phyloP scores from a whole-genome alignment of 2,113 vertebrate species.

The Equus quagga region DNA sequence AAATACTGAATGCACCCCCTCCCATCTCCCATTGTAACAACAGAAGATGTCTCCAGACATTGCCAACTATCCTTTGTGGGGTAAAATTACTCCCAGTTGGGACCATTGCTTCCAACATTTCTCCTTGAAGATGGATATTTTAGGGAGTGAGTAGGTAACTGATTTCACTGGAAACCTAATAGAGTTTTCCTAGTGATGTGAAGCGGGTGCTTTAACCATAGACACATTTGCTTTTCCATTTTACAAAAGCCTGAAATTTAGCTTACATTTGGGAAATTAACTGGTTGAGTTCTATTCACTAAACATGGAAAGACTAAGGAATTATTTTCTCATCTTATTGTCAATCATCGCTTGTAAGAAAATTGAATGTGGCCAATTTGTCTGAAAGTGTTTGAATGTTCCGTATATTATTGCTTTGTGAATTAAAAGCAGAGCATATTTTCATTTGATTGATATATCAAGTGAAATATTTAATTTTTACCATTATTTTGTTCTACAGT shows the following conservation, averaged over 20 bases:
- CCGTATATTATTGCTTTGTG: slow-evolving; percentile 30
- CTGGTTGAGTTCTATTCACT: slow-evolving; percentile 33
- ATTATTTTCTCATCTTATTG: slow-evolving; percentile 57
- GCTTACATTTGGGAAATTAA: slow-evolving; percentile 37
- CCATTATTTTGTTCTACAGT: slow-evolving; percentile 54
- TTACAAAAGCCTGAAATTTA: slow-evolving; percentile 37
- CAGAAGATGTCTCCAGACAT: background rate
- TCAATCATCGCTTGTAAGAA: slow-evolving; percentile 59
- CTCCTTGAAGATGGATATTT: background rate
- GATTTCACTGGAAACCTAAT: background rate
- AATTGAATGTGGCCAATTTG: slow-evolving; percentile 48
- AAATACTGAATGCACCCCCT: background rate
- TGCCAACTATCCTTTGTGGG: background rate
- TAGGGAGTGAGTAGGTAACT: background rate
- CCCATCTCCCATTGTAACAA: background rate
- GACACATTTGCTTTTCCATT: background rate
- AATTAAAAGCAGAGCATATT: slow-evolving; percentile 29
- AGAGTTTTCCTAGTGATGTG: background rate
- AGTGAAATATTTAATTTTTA: slow-evolving; percentile 64
- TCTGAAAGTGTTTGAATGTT: background rate
- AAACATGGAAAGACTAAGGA: slow-evolving; percentile 45
- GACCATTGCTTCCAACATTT: slow-evolving; percentile 29
- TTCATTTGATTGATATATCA: slow-evolving; percentile 48
- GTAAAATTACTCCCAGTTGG: background rate
- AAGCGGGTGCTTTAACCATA: slow-evolving; percentile 1